Base-by-base conservation (phyloP, 2,797 vertebrate genomes). In the Periparus ater region DNA sequence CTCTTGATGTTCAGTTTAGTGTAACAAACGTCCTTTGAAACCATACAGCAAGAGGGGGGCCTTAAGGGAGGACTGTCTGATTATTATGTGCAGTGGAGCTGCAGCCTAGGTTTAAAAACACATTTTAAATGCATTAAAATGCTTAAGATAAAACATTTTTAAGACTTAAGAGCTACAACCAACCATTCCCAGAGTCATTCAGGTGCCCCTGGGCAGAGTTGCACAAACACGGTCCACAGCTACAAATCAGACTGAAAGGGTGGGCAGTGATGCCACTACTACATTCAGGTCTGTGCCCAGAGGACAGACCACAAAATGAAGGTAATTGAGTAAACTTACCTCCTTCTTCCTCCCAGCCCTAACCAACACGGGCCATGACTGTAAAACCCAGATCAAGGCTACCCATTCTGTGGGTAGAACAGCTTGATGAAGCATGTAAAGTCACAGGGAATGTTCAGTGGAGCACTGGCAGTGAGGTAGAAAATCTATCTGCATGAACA, bases 331-430 rank as follows among this genome's bases (percentile, higher is more conserved):
- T 27, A 54, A 82, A 79, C 0, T 3, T 6, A 45, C 25, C 23
- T 54, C 17, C 23, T 79, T 7, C 23, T 51, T 58, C n/a, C 38
- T 68, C 45, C 72, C 27, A 51, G 25, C 53, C 27, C 55, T 66
- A 19, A 38, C 5, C 72, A 78, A 13, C 47, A 54, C 1, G 2
- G 23, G 13, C 32, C 11, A 1, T 1, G 7, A 60, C 3, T 5
- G 20, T 12, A 88, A 40, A 85, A 47, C 11, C 23, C 60, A 68
- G 21, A 32, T 4, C 40, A 50, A 38, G 25, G 23, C 14, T 38
- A 16, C 6, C 9, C 8, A 7, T 27, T 19, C 32, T 34, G 10
- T 2, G 7, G n/a, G n/a, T n/a, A 63, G 17, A 83, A 51, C 15
- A 57, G 48, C 27, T 17, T 57, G 51, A 55, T 30, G 18, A 5